Evolutionary conservation across 2,888 invertebrate species (phyloP).

Genomic region (Cynaeus angustus): DNA sequence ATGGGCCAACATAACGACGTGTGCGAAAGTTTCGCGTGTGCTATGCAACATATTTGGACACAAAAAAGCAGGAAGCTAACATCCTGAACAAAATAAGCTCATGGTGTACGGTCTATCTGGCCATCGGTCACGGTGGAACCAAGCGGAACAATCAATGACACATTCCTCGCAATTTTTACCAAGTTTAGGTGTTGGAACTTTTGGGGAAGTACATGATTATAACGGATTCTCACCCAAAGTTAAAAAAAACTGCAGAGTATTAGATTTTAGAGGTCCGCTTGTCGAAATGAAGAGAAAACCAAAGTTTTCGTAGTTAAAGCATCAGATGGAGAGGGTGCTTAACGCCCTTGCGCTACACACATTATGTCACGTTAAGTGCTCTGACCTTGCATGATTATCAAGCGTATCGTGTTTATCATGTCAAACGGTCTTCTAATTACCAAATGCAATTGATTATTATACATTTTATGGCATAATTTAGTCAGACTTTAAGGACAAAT

Average conservation of each 20-base stretch:
- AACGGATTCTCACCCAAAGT: neutral
- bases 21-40: conserved; percentile 41
- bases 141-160: conserved; percentile 61
- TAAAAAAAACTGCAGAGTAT: neutral
- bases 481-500: conserved; percentile 38
- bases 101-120: conserved; percentile 61
- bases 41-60: conserved; percentile 41
- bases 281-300: neutral
- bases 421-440: conserved; percentile 46
- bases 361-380: conserved; percentile 32
- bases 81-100: conserved; percentile 63
- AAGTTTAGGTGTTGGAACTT: neutral
- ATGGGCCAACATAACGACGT: conserved; percentile 11
- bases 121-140: conserved; percentile 64
- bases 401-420: conserved; percentile 43
- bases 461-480: conserved; percentile 43
- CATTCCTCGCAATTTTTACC: conserved; percentile 22
- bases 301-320: neutral
- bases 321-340: neutral
- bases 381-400: conserved; percentile 39
- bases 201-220: neutral
- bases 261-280: neutral
- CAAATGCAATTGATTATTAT: conserved; percentile 42
- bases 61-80: conserved; percentile 62
- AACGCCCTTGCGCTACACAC: conserved; percentile 17